Conservation (phyloP, 2,888 invertebrate species). For the Prosopocoilus inquinatus region DNA sequence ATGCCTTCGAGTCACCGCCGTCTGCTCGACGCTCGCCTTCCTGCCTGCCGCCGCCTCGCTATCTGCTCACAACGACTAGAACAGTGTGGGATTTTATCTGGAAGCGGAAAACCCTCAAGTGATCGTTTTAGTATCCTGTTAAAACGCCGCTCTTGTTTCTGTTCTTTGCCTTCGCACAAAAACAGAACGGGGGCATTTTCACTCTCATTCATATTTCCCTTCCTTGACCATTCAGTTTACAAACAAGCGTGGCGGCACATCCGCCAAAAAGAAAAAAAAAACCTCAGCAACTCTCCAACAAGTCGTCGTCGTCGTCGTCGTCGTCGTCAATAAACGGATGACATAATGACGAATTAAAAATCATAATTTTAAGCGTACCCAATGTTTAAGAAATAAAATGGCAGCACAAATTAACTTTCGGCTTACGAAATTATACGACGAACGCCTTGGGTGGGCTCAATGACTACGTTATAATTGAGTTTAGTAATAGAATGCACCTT, state of each 20-base stretch:
- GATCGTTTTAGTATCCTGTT: conserved; percentile 24
- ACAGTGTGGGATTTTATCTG: conserved; percentile 23
- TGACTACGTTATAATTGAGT: conserved; percentile 13
- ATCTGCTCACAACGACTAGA: conserved; percentile 15
- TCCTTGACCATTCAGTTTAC: not conserved
- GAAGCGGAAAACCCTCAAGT: conserved; percentile 21
- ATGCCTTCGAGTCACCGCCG: conserved; percentile 23
- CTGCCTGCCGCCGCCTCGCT: conserved; percentile 6
- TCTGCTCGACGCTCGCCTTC: conserved; percentile 20
- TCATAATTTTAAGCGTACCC: too few species aligned
- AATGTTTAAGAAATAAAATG: too few species aligned
- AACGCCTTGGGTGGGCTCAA: conserved; percentile 12
- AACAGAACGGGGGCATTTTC: not conserved
- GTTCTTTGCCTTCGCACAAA: conserved; percentile 1
- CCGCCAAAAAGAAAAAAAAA: too few species aligned
- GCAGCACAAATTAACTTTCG: too few species aligned
- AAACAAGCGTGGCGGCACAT: too few species aligned
- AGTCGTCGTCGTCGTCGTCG: too few species aligned
- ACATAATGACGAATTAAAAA: too few species aligned
- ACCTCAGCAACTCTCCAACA: too few species aligned
- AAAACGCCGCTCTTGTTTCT: conserved; percentile 18
- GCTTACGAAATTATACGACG: not conserved
- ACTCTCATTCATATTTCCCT: conserved; percentile 1
- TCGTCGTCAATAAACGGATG: too few species aligned
- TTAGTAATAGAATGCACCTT: conserved; percentile 9